Evolutionary conservation across 2,113 vertebrate species (phyloP), one percentile per base, ranked within the genome.

Genomic region (Cnemophilus loriae): DNA sequence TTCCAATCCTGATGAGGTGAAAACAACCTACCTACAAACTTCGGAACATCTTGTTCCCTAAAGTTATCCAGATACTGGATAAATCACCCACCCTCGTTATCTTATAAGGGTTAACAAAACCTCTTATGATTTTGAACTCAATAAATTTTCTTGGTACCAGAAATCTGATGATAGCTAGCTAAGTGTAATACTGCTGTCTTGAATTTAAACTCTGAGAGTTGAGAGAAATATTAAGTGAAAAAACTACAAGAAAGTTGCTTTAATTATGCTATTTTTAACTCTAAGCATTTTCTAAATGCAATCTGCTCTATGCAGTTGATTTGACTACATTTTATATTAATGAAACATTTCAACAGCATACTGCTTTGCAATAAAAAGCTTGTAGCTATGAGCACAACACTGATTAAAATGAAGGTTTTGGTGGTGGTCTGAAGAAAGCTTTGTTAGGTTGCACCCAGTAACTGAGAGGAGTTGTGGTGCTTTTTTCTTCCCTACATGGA

Each of bases 401-500:
- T 19, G 15, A 88, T 60, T 73, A 90, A 93, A 95, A 93, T 32
- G 7, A 77, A 92, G 44, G 47, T 82, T 74, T 50, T 60, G 27
- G 24, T 71, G 10, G 55, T 73, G 26, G 33, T 21, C 44, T 57
- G 19, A 53, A 57, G 32, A 88, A 90, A 89, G 47, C 13, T 94
- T 87, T 71, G 3, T 35, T 41, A 47, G 59, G 42, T 37, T 87
- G 33, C 39, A 61, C 7, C 7, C 26, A 59, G 17, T 71, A 39
- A 59, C 7, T 20, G 11, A 75, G 10, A 57, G 17, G 7, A 20
- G 5, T 8, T 47, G 15, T 41, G 41, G 15, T 42, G 15, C 22
- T 11, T 68, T 50, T 11, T 3, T 1, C 0, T 1, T 16, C 24
- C 9, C 39, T 52, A 37, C 16, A 47, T 1, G 15, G 27, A 49